Evolutionary conservation across 2,113 vertebrate species (phyloP), one percentile per base, ranked within the genome.

Genomic region (Brienomyrus longianalis): DNA sequence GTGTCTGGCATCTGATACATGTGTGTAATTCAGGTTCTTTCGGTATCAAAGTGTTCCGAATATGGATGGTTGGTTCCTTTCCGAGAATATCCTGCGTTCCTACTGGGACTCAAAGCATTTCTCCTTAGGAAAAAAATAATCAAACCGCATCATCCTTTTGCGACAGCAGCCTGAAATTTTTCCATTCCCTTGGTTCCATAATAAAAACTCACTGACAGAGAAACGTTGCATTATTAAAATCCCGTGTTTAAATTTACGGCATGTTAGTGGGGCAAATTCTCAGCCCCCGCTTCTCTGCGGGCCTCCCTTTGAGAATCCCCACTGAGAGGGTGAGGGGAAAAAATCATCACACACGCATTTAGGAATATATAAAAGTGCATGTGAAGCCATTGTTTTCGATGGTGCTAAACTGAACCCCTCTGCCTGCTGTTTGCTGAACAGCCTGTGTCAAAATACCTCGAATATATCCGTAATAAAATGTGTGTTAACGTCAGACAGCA

Each of bases 201-300:
- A 48, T 84, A 84, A 84, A 47, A 84, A 48, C 43, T 84, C 45
- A 48, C 43, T 48, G 83, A 84, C 83, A 47, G 83, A 48, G 83
- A 84, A 84, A 47, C 1, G 23, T 84, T 84, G 83, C 39, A 23
- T 84, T 84, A 84, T 84, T 84, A 48, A 47, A 84, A 48, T 84
- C 19, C 83, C 3, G 83, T 84, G 21, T 84, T 84, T 35, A 80
- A 80, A 84, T 84, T 84, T 84, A 84, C 48, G 83, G 39, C 45
- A 84, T 80, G 74, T 80, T 80, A 80, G 74, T 80, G 74, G 74
- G 74, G 31, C 43, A 84, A 84, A 84, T 84, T 84, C 83, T 84
- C 45, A 10, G 39, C 45, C 47, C 83, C 19, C 23, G 19, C 47
- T 84, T 47, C 45, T 84, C 83, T 21, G 83, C 5, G 21, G 83